Evolutionary conservation across 1,140 invertebrate genomes (phyloP).

Genomic region (Lepidurus packardi): DNA sequence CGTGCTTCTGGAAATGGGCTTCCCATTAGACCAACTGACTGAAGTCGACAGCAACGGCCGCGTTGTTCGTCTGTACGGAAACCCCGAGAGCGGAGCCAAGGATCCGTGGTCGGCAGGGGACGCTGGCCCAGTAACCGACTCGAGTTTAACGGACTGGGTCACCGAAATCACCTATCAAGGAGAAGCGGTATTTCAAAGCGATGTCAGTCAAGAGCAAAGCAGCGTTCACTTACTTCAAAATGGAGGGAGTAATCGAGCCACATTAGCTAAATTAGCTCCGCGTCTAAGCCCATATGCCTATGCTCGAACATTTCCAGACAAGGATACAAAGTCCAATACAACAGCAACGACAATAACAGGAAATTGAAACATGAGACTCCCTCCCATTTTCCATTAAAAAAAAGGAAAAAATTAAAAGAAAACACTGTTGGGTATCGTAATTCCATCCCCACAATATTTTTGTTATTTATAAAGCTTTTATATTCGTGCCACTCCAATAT

Average conservation of each 20-base stretch:
- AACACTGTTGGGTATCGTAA: no score
- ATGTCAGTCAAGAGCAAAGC: neutral
- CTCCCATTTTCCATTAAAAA: neutral
- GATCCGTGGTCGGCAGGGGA: neutral
- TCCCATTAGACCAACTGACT: constrained; percentile 31
- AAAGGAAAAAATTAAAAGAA: no score
- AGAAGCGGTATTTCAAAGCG: neutral
- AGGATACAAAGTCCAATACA: neutral
- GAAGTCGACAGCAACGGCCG: constrained; percentile 29
- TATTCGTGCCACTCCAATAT: no score
- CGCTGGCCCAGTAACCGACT: neutral
- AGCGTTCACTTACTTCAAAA: neutral
- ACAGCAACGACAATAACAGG: neutral
- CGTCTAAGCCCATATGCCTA: neutral
- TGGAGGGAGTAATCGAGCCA: neutral
- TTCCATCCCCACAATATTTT: no score
- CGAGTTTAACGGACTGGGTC: neutral
- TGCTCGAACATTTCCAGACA: neutral
- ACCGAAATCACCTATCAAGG: neutral
- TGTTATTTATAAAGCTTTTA: no score
- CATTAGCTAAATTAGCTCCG: neutral
- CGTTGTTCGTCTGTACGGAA: constrained; percentile 12
- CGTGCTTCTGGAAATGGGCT: constrained; percentile 31
- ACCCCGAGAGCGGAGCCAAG: neutral
- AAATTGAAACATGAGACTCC: neutral